These are phyloP conservation scores for Eupithecia tripunctaria DNA, from an alignment of 2,888 invertebrate genomes.

Conservation along the genomic window DNA sequence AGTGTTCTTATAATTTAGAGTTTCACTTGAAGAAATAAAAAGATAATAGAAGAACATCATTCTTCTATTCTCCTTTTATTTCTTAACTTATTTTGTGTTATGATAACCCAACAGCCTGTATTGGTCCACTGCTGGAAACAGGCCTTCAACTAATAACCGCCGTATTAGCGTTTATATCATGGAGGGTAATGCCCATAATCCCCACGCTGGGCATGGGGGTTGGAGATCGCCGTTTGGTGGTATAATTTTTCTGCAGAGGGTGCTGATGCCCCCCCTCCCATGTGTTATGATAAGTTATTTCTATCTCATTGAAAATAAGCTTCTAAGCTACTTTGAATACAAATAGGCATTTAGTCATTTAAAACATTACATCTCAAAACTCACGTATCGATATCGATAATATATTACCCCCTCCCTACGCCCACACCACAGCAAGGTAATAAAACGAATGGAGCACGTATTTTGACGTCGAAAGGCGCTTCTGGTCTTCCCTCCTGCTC, in stretches of 20 bases:
- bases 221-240: too few relatives aligned
- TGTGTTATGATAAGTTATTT: not conserved
- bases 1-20: not conserved
- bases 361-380: not conserved
- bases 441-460: conserved; percentile 85
- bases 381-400: conserved; percentile 62
- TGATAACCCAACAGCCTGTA: too few relatives aligned
- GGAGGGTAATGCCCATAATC: too few relatives aligned
- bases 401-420: conserved; percentile 36
- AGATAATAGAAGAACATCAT: too few relatives aligned
- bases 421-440: conserved; percentile 69
- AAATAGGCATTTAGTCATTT: not conserved
- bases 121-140: too few relatives aligned
- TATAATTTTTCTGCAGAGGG: too few relatives aligned
- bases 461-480: conserved; percentile 85
- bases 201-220: too few relatives aligned
- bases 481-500: conserved; percentile 75
- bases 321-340: not conserved
- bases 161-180: too few relatives aligned
- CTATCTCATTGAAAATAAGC: not conserved
- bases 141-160: too few relatives aligned
- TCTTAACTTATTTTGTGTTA: not conserved
- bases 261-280: too few relatives aligned
- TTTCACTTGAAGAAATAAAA: not conserved
- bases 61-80: not conserved